These are phyloP conservation scores for Criorhina ranunculi DNA, from an alignment of 2,888 invertebrate genomes.

Conservation along the genomic window DNA sequence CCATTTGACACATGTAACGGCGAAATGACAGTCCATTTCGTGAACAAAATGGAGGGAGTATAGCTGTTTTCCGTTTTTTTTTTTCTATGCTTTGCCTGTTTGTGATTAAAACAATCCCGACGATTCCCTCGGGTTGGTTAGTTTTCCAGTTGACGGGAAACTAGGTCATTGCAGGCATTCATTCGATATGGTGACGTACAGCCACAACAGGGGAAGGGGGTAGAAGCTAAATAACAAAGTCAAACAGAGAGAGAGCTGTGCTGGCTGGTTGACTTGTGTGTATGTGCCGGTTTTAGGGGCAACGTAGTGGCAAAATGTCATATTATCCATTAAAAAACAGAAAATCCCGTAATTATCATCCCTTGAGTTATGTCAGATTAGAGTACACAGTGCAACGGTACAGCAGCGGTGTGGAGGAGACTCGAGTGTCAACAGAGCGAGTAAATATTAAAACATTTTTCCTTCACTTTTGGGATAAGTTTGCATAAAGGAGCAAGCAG, in stretches of 20 bases:
- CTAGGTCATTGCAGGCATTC: slow-evolving; percentile 62
- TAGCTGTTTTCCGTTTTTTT: slow-evolving; percentile 2
- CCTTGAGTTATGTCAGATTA: slow-evolving; percentile 68
- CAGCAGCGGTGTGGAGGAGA: slow-evolving; percentile 30
- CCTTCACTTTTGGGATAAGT: slow-evolving; percentile 11
- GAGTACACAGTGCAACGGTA: slow-evolving; percentile 36
- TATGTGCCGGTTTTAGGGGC: neutral
- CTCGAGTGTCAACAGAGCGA: slow-evolving; percentile 59
- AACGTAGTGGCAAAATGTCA: slow-evolving; percentile 62
- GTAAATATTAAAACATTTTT: slow-evolving; percentile 60
- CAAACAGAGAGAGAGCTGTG: slow-evolving; percentile 48
- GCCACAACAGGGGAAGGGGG: slow-evolving; percentile 1
- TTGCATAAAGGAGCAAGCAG: slow-evolving; percentile 19
- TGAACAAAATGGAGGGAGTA: slow-evolving; percentile 26
- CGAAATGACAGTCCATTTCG: slow-evolving; percentile 32
- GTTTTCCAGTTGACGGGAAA: slow-evolving; percentile 65
- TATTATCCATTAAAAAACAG: slow-evolving; percentile 43
- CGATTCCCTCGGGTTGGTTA: slow-evolving; percentile 63
- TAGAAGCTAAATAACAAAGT: slow-evolving; percentile 59
- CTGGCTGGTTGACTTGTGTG: neutral
- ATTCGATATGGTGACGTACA: slow-evolving; percentile 14
- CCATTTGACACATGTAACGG: slow-evolving; percentile 49
- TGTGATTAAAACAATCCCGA: slow-evolving; percentile 69
- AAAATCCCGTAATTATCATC: slow-evolving; percentile 61
- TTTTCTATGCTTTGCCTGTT: neutral